These are phyloP conservation scores for Danionella dracula DNA, from an alignment of 2,797 vertebrate species.

Conservation along the genomic window DNA sequence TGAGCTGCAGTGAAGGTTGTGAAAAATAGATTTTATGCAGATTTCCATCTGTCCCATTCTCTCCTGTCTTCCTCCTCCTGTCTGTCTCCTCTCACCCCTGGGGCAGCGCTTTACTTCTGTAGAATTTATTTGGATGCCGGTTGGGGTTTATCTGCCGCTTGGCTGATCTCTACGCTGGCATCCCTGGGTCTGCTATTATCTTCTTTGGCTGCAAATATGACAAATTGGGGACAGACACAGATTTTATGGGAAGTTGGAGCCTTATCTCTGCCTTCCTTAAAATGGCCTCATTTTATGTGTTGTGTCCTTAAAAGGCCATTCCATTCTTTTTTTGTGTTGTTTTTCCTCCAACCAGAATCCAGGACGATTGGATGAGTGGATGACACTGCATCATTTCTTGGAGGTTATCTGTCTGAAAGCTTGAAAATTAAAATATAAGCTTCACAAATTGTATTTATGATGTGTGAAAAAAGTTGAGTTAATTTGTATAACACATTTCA, in stretches of 20 bases:
- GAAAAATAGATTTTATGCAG: conserved; percentile 4
- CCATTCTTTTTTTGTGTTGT: neutral
- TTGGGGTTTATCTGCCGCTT: conserved; percentile 15
- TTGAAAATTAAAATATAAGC: too few species aligned
- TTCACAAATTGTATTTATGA: too few species aligned
- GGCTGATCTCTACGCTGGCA: conserved; percentile 20
- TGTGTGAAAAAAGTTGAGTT: too few species aligned
- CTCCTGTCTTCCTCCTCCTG: neutral
- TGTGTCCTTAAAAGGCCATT: neutral
- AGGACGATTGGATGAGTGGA: too few species aligned
- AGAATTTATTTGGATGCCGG: conserved; percentile 19
- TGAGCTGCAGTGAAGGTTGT: conserved; percentile 22
- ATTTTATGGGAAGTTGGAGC: conserved; percentile 17
- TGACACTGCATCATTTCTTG: too few species aligned
- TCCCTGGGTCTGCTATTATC: conserved; percentile 13
- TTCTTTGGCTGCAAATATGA: conserved; percentile 2
- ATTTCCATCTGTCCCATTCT: conserved; percentile 15
- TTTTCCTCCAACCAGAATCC: too few species aligned
- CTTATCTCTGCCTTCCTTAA: neutral
- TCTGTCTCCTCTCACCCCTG: neutral
- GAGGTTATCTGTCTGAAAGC: too few species aligned
- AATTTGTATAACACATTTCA: too few species aligned
- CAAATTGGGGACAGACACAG: conserved; percentile 31
- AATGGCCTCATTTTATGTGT: neutral
- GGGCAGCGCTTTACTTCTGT: conserved; percentile 22